Base-by-base conservation (phyloP, 92 coral and sea anemone species). In the Porites rus region DNA sequence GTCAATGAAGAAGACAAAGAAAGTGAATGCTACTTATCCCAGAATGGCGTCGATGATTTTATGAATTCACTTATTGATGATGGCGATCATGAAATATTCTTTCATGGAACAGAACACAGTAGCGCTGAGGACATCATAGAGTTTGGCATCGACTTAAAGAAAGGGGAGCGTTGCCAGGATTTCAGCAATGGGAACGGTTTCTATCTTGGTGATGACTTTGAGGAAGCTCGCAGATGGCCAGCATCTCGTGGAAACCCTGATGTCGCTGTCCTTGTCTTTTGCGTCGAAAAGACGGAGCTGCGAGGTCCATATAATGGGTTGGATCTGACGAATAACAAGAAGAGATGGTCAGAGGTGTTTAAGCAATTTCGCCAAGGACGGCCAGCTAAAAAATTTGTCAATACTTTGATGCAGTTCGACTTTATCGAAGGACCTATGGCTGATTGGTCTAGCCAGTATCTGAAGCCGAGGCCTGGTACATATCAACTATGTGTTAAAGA, bases 391-490 rank as follows among this genome's bases (percentile, higher is more conserved):
- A 65, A 83, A 64, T 51, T 76, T 88, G 58, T 78, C 82, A 25
- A 25, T 1, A 25, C 2, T 25, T 25, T 25, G 28, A 25, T 58
- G 11, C 1, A 60, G 1, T 65, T 83, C 66, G 88, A 93, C 9
- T 87, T 83, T 19, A 90, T 93, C 66, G 93, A 79, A 59, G 96
- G 96, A 21, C 96, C 96, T 16, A 74, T 60, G 75, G 91, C 96
- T 16, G 46, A 65, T 1, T 14, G 50, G 8, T 82, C 60, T 64
- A 54, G 18, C 74, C 74, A 21, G 43, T 0, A 51, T 21, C 84
- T 75, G 51, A 16, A 0, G 2, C 72, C 46, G 46, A 53, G 53
- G 3, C 19, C 64, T 11, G 76, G 28, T 17, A 20, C 84, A 22
- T 75, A 87, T 69, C 95, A 92, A 69, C 50, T 92, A 10, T 92